Evolutionary conservation across 2,113 vertebrate species (phyloP).

Genomic region (Callorhinus ursinus): DNA sequence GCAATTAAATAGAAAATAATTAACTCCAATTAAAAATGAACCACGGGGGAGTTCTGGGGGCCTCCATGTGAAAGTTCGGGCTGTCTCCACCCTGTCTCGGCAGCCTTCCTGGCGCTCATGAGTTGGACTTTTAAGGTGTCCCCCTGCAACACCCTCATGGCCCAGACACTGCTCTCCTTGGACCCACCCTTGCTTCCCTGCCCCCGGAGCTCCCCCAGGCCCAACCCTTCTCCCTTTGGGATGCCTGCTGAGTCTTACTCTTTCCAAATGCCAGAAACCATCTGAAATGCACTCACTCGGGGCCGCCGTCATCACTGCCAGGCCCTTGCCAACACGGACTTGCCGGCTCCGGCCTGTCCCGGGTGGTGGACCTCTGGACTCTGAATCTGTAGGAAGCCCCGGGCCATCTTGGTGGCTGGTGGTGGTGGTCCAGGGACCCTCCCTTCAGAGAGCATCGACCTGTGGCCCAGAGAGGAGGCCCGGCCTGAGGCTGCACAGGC

Average conservation of each 20-base stretch:
- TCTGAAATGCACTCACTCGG: accelerated
- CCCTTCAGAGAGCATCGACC: not conserved
- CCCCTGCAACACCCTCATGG: not conserved
- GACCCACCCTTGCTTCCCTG: accelerated
- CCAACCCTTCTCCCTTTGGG: not conserved
- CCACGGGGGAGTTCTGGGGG: not conserved
- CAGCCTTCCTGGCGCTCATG: not conserved
- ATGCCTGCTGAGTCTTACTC: not conserved
- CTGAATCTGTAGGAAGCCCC: not conserved
- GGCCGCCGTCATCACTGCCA: not conserved
- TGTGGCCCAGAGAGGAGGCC: not conserved
- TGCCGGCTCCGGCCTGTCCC: too few species aligned
- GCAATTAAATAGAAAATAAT: constrained; percentile 64
- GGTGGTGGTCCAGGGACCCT: too few species aligned
- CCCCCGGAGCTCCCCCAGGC: not conserved
- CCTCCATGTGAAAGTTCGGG: not conserved
- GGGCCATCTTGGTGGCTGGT: too few species aligned
- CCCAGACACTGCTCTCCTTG: not conserved
- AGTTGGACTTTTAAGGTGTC: not conserved
- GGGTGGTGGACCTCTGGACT: not conserved
- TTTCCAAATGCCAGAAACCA: not conserved
- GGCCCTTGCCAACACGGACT: not conserved
- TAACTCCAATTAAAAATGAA: constrained; percentile 52
- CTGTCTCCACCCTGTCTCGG: not conserved
- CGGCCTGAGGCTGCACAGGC: not conserved